Conservation (phyloP, 2,888 invertebrate species). For the Pyrocoelia pectoralis region DNA sequence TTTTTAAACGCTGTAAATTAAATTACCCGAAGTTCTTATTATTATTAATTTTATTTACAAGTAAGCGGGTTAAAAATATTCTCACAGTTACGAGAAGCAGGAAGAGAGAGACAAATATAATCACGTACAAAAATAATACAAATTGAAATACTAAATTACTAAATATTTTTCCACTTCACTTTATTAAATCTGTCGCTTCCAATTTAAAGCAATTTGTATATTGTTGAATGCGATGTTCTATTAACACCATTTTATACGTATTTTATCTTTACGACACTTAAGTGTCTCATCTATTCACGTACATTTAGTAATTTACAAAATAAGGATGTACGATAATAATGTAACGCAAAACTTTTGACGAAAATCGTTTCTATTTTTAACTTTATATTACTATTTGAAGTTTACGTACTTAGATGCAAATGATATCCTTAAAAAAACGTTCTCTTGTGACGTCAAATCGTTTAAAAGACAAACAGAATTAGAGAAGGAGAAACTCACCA, state of each 20-base stretch:
- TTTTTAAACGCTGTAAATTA: constrained; percentile 14
- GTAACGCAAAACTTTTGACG: constrained; percentile 20
- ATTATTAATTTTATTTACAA: constrained; percentile 1
- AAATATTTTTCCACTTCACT: constrained; percentile 42
- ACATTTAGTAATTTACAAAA: constrained; percentile 28
- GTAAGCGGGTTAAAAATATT: constrained; percentile 2
- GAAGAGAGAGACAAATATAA: constrained; percentile 28
- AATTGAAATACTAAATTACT: constrained; percentile 39
- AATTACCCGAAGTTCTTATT: constrained; percentile 12
- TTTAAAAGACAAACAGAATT: not conserved
- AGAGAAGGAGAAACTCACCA: constrained; percentile 56
- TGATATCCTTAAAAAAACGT: constrained; percentile 24
- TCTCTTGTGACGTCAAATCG: constrained; percentile 24
- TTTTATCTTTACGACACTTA: constrained; percentile 31
- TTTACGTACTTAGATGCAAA: constrained; percentile 25
- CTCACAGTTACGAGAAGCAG: constrained; percentile 15
- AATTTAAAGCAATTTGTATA: constrained; percentile 56
- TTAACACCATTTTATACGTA: constrained; percentile 35
- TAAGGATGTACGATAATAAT: constrained; percentile 29
- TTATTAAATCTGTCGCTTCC: constrained; percentile 57
- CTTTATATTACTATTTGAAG: constrained; percentile 24
- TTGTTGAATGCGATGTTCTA: constrained; percentile 41
- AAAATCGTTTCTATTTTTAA: constrained; percentile 22
- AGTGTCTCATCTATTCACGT: constrained; percentile 24
- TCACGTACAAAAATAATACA: constrained; percentile 33